Conservation (phyloP, 1,140 invertebrate species). For the Zaprionus capensis region DNA sequence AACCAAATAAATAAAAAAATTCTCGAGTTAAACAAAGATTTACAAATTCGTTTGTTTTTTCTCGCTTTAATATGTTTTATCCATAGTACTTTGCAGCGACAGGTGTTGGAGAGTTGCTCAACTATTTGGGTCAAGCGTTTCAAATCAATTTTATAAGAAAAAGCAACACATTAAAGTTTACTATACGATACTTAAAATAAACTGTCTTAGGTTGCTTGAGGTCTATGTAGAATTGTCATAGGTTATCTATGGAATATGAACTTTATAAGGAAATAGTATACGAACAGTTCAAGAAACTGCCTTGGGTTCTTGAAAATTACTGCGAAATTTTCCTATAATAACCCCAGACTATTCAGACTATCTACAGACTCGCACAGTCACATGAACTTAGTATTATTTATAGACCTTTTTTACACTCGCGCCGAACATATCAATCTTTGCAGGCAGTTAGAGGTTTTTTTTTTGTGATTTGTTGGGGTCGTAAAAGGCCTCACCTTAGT, state of each 20-base stretch:
- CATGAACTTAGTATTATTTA: constrained; percentile 2
- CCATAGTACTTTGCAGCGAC: neutral
- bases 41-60: neutral
- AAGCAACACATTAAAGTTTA: neutral
- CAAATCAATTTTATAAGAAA: neutral
- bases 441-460: constrained; percentile 21
- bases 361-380: neutral
- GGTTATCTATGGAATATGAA: too few relatives aligned
- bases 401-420: neutral
- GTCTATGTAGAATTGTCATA: too few relatives aligned
- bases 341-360: neutral
- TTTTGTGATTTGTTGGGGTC: constrained; percentile 39
- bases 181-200: neutral
- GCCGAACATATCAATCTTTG: constrained; percentile 19
- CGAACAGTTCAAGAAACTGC: neutral
- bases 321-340: neutral
- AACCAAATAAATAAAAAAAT: constrained; percentile 30
- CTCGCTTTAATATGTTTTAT: neutral
- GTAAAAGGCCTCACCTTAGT: constrained; percentile 58
- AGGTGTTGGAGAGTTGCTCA: neutral
- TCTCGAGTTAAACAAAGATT: constrained; percentile 36
- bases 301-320: neutral
- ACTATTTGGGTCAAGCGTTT: neutral
- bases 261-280: too few relatives aligned
- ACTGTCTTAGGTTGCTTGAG: neutral